A percentile compares a stretch with the other conserved stretches of the same genome.
These are phyloP conservation scores for Onychomys torridus DNA, from an alignment of 2,797 vertebrate species.

Conservation along the genomic window DNA sequence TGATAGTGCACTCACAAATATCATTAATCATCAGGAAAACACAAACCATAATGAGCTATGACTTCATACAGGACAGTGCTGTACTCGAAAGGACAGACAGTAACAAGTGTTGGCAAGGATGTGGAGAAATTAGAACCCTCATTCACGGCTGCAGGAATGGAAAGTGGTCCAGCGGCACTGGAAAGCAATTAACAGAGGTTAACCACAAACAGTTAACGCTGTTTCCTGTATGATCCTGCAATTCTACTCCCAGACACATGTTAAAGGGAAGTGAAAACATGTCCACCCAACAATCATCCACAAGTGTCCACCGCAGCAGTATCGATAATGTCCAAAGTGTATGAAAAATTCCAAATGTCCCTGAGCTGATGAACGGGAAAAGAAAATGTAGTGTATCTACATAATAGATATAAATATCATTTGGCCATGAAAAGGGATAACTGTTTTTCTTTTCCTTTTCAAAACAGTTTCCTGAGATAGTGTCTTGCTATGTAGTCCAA, in stretches of 20 bases:
- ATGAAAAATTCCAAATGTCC: neutral
- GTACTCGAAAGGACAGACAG: constrained; percentile 44
- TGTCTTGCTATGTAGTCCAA: neutral
- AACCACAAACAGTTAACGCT: constrained; percentile 21
- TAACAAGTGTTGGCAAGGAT: constrained; percentile 28
- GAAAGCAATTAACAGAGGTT: constrained; percentile 49
- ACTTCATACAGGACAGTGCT: neutral
- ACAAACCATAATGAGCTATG: constrained; percentile 7
- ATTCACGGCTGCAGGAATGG: neutral
- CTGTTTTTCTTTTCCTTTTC: neutral
- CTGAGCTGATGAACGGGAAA: neutral
- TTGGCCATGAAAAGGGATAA: neutral
- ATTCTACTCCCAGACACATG: neutral
- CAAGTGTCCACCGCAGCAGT: neutral
- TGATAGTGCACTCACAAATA: constrained; percentile 31
- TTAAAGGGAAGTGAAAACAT: constrained; percentile 29
- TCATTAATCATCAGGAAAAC: constrained; percentile 19
- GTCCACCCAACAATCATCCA: constrained; percentile 1
- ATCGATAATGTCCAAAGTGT: neutral
- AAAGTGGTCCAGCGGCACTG: constrained; percentile 28
- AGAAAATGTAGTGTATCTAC: neutral
- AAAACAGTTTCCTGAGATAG: neutral
- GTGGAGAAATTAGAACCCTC: constrained; percentile 19
- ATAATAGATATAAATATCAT: neutral
- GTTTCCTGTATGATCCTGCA: neutral